Evolutionary conservation across 2,797 vertebrate species (phyloP), one percentile per base, ranked within the genome.

Genomic region (Mormyrops boulengeri): DNA sequence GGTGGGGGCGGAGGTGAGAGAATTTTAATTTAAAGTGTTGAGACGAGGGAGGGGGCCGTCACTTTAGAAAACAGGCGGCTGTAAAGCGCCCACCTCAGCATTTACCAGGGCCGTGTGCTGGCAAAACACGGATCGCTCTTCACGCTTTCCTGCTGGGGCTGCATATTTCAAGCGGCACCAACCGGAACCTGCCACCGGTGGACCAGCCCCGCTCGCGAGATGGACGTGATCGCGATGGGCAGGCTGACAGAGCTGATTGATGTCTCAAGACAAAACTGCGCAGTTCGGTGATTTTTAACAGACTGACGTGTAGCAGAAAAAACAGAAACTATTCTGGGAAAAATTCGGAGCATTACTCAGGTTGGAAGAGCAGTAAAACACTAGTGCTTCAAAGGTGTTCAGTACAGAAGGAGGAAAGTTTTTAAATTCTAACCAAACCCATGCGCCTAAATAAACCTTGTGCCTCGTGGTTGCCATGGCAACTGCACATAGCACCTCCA

Each of bases 131-230:
- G 86, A 94, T 92, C 93, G 92, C 92, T 92, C 92, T 93, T 94
- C 94, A 93, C 93, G 94, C 94, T 95, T 95, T 95, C 94, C 94
- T 95, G 94, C 94, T 93, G 92, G 91, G 92, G 89, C 94, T 94
- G 4, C 41, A 52, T 38, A 14, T 30, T 87, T 89, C 41, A 22
- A 30, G 44, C 12, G 2, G 30, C 55, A 66, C 17, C 41, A 57
- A 52, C 80, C 11, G 26, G 49, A 85, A 14, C 49, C 49, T 80
- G 73, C 62, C 30, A 44, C 38, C 73, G 12, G 73, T 41, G 34
- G 38, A 44, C 38, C 14, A 38, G 69, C 11, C 38, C 9, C 1
- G 6, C 4, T 80, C 9, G 2, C 34, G 17, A 4, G 41, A 80
- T 80, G 73, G 41, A 80, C 73, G 19, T n/a, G 34, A 38, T 44